These are phyloP conservation scores for Osmerus mordax DNA, from an alignment of 2,113 vertebrate species.

Conservation along the genomic window DNA sequence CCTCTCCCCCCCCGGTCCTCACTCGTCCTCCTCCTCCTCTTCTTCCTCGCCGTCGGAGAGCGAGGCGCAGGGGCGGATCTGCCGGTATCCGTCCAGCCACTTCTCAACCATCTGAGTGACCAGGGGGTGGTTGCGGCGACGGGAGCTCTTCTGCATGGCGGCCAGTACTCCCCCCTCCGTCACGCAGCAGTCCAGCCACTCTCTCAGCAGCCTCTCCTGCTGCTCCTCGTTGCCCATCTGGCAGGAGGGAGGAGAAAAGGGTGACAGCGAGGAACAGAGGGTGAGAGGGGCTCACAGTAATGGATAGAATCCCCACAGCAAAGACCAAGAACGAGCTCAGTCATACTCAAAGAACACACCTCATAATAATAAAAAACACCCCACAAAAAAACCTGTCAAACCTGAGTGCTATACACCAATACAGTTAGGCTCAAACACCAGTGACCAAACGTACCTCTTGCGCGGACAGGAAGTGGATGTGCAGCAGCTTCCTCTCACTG, in stretches of 20 bases:
- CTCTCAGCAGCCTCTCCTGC: conserved; percentile 81
- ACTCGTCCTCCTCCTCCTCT: conserved; percentile 82
- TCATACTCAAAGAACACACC: background rate
- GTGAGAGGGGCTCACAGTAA: background rate
- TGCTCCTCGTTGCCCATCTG: conserved; percentile 87
- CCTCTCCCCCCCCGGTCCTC: conserved; percentile 26
- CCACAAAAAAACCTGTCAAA: no score
- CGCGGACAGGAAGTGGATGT: conserved; percentile 95
- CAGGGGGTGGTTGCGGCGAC: conserved; percentile 80
- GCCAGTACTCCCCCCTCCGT: conserved; percentile 82
- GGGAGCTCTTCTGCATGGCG: conserved; percentile 84
- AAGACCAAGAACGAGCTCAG: no score
- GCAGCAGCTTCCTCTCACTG: conserved; percentile 93
- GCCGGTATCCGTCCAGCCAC: conserved; percentile 86
- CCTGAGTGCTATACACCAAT: no score
- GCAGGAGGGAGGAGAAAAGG: background rate
- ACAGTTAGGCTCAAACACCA: background rate
- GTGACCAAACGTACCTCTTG: conserved; percentile 82
- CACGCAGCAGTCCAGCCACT: conserved; percentile 89
- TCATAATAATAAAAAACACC: no score
- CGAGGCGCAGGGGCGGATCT: conserved; percentile 82
- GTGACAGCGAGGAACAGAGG: background rate
- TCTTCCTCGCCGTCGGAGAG: conserved; percentile 86
- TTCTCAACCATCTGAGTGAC: conserved; percentile 89
- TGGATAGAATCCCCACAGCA: background rate